phyloP scores from a whole-genome alignment of 2,888 invertebrate species.

The Rotaria magnacalcarata region DNA sequence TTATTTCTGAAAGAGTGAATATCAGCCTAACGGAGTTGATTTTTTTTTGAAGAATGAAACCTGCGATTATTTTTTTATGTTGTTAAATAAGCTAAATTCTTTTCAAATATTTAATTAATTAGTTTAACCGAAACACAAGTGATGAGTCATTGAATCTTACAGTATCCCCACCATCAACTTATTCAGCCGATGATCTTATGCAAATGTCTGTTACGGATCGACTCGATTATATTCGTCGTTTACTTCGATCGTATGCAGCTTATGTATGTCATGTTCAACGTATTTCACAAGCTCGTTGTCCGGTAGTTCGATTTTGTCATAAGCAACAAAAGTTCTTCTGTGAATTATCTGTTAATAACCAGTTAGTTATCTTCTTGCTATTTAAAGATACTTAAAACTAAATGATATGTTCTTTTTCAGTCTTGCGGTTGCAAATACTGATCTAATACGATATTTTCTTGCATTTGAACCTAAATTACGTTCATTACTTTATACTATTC shows the following conservation, averaged over 20 bases:
- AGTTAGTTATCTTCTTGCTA: background rate
- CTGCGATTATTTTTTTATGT: no score
- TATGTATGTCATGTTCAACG: constrained; percentile 28
- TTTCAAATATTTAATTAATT: background rate
- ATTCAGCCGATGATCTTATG: background rate
- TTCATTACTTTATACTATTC: constrained; percentile 18
- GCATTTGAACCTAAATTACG: constrained; percentile 7
- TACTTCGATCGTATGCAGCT: constrained; percentile 9
- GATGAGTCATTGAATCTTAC: background rate
- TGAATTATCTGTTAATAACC: constrained; percentile 28
- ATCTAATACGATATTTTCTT: constrained; percentile 3
- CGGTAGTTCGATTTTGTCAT: constrained; percentile 34
- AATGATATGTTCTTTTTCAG: background rate
- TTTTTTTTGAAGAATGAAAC: no score
- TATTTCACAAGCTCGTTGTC: constrained; percentile 27
- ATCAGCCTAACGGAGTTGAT: no score
- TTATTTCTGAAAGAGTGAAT: no score
- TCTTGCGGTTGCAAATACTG: background rate
- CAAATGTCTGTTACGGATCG: constrained; percentile 6
- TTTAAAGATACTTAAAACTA: background rate
- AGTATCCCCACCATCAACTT: background rate
- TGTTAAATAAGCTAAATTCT: background rate
- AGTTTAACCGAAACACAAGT: constrained; percentile 19
- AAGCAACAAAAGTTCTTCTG: constrained; percentile 19
- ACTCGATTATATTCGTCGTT: constrained; percentile 30